Evolutionary conservation across 1,140 invertebrate genomes (phyloP).

Genomic region (Caenorhabditis inopinata): DNA sequence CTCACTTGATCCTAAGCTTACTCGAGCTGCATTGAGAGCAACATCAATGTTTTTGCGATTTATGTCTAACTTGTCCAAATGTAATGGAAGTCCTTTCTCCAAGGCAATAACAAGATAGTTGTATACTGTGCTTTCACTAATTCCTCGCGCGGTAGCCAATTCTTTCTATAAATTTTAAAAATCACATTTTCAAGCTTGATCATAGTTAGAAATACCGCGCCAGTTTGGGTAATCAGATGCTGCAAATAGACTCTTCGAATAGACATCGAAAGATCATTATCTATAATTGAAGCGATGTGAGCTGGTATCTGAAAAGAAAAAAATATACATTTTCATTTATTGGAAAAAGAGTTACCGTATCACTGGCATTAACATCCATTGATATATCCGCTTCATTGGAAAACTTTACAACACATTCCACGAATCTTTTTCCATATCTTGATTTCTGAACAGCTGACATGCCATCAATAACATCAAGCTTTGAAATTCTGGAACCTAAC

Average conservation of each 20-base stretch:
- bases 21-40: neutral
- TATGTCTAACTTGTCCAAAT: neutral
- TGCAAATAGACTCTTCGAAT: neutral
- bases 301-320: neutral
- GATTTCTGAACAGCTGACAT: slow-evolving; percentile 3
- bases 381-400: neutral
- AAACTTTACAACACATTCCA: neutral
- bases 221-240: neutral
- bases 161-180: neutral
- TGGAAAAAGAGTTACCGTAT: neutral
- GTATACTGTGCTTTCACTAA: neutral
- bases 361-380: neutral
- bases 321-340: neutral
- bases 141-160: neutral
- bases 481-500: neutral
- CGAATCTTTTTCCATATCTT: slow-evolving; percentile 9
- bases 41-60: neutral
- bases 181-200: neutral
- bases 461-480: neutral
- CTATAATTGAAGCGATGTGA: neutral
- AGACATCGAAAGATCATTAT: neutral
- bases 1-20: neutral
- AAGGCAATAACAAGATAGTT: neutral
- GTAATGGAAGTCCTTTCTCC: neutral
- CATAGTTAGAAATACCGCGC: neutral